Evolutionary conservation across 2,888 invertebrate species (phyloP).

Genomic region (Branchinecta sandiegonensis): DNA sequence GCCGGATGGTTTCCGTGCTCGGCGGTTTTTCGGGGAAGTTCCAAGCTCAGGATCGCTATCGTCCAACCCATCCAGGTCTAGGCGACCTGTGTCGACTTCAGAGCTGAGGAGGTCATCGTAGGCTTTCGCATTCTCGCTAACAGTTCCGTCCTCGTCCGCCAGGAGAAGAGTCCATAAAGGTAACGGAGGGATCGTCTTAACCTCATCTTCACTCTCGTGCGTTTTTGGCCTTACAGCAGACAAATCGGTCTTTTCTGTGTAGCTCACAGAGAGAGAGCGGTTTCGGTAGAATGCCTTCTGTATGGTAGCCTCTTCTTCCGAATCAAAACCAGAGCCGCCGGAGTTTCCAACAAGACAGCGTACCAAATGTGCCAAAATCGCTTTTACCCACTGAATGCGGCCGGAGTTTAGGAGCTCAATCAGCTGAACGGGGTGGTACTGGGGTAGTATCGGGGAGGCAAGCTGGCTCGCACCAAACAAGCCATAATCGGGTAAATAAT

Average conservation of each 20-base stretch:
- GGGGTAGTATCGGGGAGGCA: slow-evolving; percentile 92
- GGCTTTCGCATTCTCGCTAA: slow-evolving; percentile 40
- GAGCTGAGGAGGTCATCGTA: slow-evolving; percentile 79
- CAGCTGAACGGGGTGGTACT: slow-evolving; percentile 96
- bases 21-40: slow-evolving; percentile 39
- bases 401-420: slow-evolving; percentile 97
- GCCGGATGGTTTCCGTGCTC: slow-evolving; percentile 48
- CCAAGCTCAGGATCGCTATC: slow-evolving; percentile 25
- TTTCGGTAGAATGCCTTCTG: slow-evolving; percentile 74
- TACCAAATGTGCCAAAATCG: slow-evolving; percentile 90
- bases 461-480: slow-evolving; percentile 93
- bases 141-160: slow-evolving; percentile 49
- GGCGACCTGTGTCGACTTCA: slow-evolving; percentile 56
- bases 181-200: slow-evolving; percentile 92
- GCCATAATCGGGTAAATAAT: slow-evolving; percentile 65
- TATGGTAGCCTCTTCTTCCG: slow-evolving; percentile 46
- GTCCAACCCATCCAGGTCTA: slow-evolving; percentile 52
- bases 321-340: slow-evolving; percentile 32
- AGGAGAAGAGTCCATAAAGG: slow-evolving; percentile 90
- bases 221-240: slow-evolving; percentile 19
- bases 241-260: slow-evolving; percentile 38
- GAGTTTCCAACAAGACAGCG: slow-evolving; percentile 35
- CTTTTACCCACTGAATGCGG: slow-evolving; percentile 83
- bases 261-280: slow-evolving; percentile 74
- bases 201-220: slow-evolving; percentile 45